These are phyloP conservation scores for Magallana nippona DNA, from an alignment of 2,888 invertebrate genomes.

Conservation along the genomic window DNA sequence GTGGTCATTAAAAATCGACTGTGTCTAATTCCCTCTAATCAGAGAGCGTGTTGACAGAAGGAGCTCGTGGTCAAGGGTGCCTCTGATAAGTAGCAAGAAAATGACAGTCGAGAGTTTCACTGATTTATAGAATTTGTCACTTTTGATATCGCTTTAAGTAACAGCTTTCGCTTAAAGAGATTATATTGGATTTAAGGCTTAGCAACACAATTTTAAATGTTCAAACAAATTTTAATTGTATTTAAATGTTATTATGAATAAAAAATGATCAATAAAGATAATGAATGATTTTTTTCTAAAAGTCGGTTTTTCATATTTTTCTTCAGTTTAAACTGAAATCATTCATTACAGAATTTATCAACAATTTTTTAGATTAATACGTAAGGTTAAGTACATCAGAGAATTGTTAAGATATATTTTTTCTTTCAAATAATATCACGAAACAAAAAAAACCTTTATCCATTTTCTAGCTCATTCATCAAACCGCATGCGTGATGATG, in stretches of 20 bases:
- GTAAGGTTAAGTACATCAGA: too few species aligned
- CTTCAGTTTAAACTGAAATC: too few species aligned
- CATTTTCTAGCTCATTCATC: not conserved
- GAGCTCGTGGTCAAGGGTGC: not conserved
- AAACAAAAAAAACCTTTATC: not conserved
- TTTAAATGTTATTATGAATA: too few species aligned
- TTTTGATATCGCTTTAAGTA: not conserved
- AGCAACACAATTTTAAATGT: not conserved
- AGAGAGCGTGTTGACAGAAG: constrained; percentile 1
- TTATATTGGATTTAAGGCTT: not conserved
- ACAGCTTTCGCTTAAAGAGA: not conserved
- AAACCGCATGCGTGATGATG: constrained; percentile 14
- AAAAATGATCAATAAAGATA: too few species aligned
- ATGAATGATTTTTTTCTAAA: too few species aligned
- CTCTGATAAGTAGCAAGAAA: constrained; percentile 5
- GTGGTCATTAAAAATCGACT: constrained; percentile 29
- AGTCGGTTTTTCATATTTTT: too few species aligned
- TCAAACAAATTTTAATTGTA: not conserved
- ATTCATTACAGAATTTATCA: too few species aligned
- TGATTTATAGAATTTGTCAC: not conserved
- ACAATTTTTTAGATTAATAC: too few species aligned
- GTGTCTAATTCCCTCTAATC: constrained; percentile 19
- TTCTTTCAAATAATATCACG: not conserved
- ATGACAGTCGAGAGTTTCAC: not conserved
- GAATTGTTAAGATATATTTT: too few species aligned